Conservation (phyloP, 2,113 vertebrate species). For the Macheiramphus alcinus region DNA sequence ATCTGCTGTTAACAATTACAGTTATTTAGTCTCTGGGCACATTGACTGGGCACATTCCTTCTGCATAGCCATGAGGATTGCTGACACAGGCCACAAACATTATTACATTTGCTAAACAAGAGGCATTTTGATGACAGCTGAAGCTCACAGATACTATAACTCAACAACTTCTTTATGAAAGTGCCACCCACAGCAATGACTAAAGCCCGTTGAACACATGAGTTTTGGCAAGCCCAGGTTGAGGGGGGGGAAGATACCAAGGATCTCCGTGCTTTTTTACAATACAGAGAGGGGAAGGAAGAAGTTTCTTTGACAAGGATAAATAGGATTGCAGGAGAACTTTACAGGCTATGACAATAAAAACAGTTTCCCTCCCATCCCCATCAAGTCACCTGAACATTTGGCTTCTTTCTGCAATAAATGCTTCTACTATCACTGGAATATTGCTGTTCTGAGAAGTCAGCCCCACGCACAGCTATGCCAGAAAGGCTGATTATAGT, state of each 20-base stretch:
- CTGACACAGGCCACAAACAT: not conserved
- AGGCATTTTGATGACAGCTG: not conserved
- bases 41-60: not conserved
- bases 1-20: not conserved
- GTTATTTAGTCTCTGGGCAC: not conserved
- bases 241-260: not conserved
- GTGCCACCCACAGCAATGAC: not conserved
- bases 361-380: not conserved
- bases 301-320: not conserved
- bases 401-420: not conserved
- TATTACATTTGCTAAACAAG: not conserved
- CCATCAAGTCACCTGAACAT: not conserved
- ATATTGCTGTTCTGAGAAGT: not conserved
- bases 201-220: not conserved
- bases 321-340: not conserved
- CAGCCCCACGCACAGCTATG: not conserved
- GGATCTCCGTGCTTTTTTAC: not conserved
- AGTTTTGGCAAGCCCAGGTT: not conserved
- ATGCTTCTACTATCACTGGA: not conserved
- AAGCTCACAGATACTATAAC: not conserved
- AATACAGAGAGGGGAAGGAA: not conserved
- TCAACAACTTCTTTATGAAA: not conserved
- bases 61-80: not conserved
- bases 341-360: not conserved
- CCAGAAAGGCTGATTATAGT: not conserved